These are phyloP conservation scores for Belonocnema kinseyi DNA, from an alignment of 1,140 invertebrate species.

Conservation along the genomic window DNA sequence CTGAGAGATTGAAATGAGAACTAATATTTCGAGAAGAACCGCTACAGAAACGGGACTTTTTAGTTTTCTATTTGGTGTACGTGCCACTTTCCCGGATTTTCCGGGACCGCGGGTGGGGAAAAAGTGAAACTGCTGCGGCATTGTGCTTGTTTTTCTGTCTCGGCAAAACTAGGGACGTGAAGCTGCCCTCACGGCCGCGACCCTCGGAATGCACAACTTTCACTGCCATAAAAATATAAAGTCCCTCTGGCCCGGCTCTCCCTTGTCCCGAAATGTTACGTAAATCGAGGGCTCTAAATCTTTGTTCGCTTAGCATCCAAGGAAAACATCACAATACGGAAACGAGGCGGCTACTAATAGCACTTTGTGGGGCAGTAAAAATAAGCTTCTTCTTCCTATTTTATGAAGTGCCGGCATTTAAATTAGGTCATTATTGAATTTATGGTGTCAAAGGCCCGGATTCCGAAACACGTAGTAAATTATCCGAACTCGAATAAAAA, in stretches of 20 bases:
- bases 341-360: slow-evolving; percentile 12
- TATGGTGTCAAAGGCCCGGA: not conserved
- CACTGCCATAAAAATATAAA: slow-evolving; percentile 74
- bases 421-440: slow-evolving; percentile 21
- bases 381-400: slow-evolving; percentile 27
- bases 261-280: slow-evolving; percentile 62
- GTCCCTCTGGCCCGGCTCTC: slow-evolving; percentile 47
- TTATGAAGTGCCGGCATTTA: slow-evolving; percentile 20
- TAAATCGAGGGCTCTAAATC: slow-evolving; percentile 70
- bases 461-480: not conserved
- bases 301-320: slow-evolving; percentile 48
- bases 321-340: slow-evolving; percentile 32
- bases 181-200: slow-evolving; percentile 63
- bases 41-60: slow-evolving; percentile 7
- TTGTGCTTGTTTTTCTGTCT: slow-evolving; percentile 66
- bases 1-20: not conserved
- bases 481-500: not conserved
- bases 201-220: slow-evolving; percentile 68
- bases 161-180: slow-evolving; percentile 63
- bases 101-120: slow-evolving; percentile 43
- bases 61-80: slow-evolving; percentile 42
- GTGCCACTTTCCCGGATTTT: slow-evolving; percentile 43
- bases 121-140: slow-evolving; percentile 69
- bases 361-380: slow-evolving; percentile 22
- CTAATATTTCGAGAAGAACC: not conserved